Conservation (phyloP, 2,888 invertebrate genomes). For the Drosophila phalerata region DNA sequence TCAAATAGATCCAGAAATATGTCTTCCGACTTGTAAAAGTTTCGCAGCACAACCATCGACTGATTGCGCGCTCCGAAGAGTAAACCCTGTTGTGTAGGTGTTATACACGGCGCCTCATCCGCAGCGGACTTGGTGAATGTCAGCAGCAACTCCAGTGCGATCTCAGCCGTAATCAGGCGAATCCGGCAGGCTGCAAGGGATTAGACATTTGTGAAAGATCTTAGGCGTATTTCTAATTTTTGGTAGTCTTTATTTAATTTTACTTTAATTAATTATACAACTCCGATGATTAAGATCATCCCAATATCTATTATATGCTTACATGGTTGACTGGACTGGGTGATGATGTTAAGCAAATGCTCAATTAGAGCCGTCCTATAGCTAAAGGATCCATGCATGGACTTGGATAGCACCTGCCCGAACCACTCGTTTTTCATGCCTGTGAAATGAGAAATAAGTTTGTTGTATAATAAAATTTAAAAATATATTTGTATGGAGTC, state of each 20-base stretch:
- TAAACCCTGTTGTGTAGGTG: conserved; percentile 86
- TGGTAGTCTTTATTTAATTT: too few relatives aligned
- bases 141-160: conserved; percentile 92
- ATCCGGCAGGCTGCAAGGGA: conserved; percentile 90
- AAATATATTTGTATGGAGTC: neutral
- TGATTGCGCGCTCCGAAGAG: conserved; percentile 91
- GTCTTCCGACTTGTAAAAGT: conserved; percentile 98
- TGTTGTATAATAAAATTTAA: conserved; percentile 56
- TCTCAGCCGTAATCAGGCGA: conserved; percentile 95
- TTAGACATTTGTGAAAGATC: neutral
- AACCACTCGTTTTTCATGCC: conserved; percentile 93
- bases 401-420: conserved; percentile 90
- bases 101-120: conserved; percentile 80
- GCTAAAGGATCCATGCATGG: conserved; percentile 87
- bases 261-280: too few relatives aligned
- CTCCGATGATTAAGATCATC: too few relatives aligned
- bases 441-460: conserved; percentile 82
- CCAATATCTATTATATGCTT: neutral
- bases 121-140: conserved; percentile 87
- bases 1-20: conserved; percentile 99
- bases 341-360: conserved; percentile 93
- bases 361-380: conserved; percentile 94
- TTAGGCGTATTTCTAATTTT: too few relatives aligned
- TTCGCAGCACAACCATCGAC: conserved; percentile 93
- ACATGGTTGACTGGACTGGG: conserved; percentile 94